Evolutionary conservation across 2,888 invertebrate species (phyloP).

Genomic region (Halictus ligatus): DNA sequence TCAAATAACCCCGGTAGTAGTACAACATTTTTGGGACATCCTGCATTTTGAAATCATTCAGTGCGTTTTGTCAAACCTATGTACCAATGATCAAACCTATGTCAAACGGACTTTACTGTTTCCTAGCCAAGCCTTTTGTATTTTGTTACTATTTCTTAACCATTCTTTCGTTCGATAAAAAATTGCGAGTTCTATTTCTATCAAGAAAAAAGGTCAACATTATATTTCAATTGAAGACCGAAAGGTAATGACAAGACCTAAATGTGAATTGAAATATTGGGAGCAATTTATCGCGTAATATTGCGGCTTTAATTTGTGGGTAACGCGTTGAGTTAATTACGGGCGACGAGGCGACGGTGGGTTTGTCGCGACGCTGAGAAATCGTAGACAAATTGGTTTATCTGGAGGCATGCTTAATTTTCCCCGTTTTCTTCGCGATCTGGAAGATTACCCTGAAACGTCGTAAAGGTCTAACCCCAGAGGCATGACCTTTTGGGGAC

Average conservation of each 20-base stretch:
- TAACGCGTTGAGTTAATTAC: conserved; percentile 40
- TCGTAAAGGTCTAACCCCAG: conserved; percentile 31
- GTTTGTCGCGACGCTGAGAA: conserved; percentile 54
- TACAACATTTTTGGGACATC: no score
- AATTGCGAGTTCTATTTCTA: background rate
- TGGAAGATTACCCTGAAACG: conserved; percentile 50
- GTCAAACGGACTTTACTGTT: no score
- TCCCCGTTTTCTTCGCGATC: conserved; percentile 53
- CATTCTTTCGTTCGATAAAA: no score
- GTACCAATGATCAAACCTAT: no score
- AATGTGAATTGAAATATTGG: no score
- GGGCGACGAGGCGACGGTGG: background rate
- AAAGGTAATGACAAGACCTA: background rate
- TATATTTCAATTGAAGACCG: no score
- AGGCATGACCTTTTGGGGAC: conserved; percentile 24
- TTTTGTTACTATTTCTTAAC: no score
- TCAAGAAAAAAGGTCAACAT: background rate
- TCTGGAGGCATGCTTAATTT: conserved; percentile 43
- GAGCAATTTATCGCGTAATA: background rate
- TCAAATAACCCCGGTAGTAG: no score
- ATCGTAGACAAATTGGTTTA: conserved; percentile 67
- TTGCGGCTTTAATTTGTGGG: background rate
- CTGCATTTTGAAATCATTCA: no score
- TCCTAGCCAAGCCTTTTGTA: no score
- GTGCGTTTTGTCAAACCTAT: no score